phyloP scores from a whole-genome alignment of 2,797 vertebrate genomes.

The Ibycter americanus region DNA sequence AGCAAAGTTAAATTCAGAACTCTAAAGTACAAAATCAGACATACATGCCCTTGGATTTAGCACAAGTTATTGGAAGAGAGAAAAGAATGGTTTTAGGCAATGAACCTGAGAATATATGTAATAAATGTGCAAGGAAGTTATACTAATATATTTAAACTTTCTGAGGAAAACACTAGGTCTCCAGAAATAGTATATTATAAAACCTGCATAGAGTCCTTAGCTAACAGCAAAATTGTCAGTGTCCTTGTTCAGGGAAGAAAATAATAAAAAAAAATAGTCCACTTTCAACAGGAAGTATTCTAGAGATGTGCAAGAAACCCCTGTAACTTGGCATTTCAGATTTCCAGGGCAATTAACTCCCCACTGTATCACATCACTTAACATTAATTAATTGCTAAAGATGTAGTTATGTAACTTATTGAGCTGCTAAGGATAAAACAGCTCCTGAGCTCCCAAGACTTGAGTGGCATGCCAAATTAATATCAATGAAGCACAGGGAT shows the following conservation, averaged over 20 bases:
- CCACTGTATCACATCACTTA: conserved; percentile 55
- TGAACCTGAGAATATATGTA: neutral
- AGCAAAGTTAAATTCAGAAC: neutral
- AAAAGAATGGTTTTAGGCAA: neutral
- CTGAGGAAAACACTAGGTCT: neutral
- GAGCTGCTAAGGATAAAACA: conserved; percentile 42
- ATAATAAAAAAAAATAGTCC: too few relatives aligned
- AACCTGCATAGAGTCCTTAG: neutral
- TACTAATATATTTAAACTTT: neutral
- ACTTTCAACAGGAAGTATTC: neutral
- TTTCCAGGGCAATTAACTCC: conserved; percentile 59
- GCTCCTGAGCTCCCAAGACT: conserved; percentile 1
- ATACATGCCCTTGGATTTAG: neutral
- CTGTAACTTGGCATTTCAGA: conserved; percentile 34
- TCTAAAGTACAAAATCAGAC: neutral
- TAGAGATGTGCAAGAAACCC: neutral
- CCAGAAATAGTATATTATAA: neutral
- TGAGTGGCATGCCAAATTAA: conserved; percentile 6
- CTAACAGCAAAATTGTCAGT: neutral
- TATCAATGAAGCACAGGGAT: conserved; percentile 28
- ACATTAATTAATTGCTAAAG: conserved; percentile 63
- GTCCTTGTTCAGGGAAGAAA: neutral
- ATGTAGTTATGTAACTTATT: conserved; percentile 49
- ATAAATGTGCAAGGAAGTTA: neutral
- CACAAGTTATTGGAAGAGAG: neutral